Conservation (phyloP, 2,797 vertebrate species). For the Triplophysa yarkandensis region DNA sequence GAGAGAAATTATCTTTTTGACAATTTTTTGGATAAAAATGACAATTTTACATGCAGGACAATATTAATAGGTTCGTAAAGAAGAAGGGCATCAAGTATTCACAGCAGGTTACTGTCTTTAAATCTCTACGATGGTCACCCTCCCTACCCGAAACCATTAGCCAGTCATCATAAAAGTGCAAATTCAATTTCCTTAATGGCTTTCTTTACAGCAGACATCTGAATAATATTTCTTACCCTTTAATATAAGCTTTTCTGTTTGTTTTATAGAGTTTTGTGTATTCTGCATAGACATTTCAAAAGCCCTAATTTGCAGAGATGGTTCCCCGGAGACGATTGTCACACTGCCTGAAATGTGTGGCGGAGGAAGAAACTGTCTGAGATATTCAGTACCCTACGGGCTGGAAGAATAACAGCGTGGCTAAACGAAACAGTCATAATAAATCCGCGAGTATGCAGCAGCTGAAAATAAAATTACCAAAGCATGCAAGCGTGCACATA, state of each 20-base stretch:
- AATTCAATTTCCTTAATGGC: background rate
- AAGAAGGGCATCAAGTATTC: background rate
- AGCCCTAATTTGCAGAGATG: conserved; percentile 20
- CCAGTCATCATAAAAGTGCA: background rate
- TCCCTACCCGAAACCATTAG: background rate
- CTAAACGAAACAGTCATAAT: conserved; percentile 34
- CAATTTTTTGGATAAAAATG: too few species aligned
- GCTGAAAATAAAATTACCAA: conserved; percentile 45
- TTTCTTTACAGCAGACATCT: background rate
- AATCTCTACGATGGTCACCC: background rate
- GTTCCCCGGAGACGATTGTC: conserved; percentile 24
- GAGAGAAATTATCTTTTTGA: background rate
- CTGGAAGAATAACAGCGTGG: conserved; percentile 38
- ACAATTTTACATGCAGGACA: background rate
- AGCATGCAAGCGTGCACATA: conserved; percentile 43
- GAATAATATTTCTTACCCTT: background rate
- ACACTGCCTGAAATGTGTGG: conserved; percentile 33
- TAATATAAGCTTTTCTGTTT: background rate
- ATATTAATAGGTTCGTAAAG: background rate
- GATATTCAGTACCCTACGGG: conserved; percentile 24
- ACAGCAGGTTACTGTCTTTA: background rate
- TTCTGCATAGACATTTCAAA: conserved; percentile 15
- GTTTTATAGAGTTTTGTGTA: background rate
- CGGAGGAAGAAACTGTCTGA: conserved; percentile 44
- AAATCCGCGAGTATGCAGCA: conserved; percentile 21